Base-by-base conservation (phyloP, 2,888 invertebrate genomes). In the Chymomyza procnemis region DNA sequence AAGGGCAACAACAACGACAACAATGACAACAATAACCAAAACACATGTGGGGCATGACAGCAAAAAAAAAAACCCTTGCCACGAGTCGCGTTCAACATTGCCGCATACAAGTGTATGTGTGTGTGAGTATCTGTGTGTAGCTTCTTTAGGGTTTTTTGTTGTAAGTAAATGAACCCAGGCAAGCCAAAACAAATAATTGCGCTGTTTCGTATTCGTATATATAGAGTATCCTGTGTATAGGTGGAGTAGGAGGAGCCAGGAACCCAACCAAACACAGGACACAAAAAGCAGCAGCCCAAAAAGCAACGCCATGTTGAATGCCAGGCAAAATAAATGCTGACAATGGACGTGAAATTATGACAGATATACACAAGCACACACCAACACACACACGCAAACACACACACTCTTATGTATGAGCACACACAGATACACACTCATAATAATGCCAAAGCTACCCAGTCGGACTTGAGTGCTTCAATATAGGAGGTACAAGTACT, bases 161-260 rank as follows among this genome's bases (percentile, higher is more conserved):
- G 67, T 69, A 70, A 85, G 79, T 85, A 84, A 85, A 85, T 84
- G 83, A 84, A 84, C 83, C 85, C 83, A 76, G 34, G 81, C 78
- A 85, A 83, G 81, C 84, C 85, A 83, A 83, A 85, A 83, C 83
- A 83, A 83, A 83, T 83, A 83, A 83, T 83, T 83, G 83, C 74
- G 67, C 57, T 70, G 69, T 41, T 41, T 41, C 12, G 34, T 41
- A 26, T 26, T 26, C 26, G 26, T 26, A 26, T 26, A 26, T 26
- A 41, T 41, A 48, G 3, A 16, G 50, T 50, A n/a, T 18, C 14
- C 5, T 8, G 6, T 26, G 50, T 67, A 71, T 12, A 5, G n/a
- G 3, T 6, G 56, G 56, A n/a, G n/a, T n/a, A 34, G 57, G 46
- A 46, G 21, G 14, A 30, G 16, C 50, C 22, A 64, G 61, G 26